Percentiles rank a stretch among this genome's conserved stretches.
Evolutionary conservation across 2,888 invertebrate genomes (phyloP).

Genomic region (Cistogaster globosa): DNA sequence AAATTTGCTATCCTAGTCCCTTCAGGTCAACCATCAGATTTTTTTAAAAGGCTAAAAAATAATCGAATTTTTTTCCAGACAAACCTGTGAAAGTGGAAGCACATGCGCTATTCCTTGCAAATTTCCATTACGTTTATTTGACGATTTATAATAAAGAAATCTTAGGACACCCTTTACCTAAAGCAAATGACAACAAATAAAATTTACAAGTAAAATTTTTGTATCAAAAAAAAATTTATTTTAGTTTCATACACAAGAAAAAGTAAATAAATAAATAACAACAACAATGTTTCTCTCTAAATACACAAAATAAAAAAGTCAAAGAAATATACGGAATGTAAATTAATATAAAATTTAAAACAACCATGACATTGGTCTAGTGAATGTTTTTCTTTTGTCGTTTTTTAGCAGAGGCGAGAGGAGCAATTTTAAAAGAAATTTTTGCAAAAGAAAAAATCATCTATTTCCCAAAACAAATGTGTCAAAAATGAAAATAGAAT

Average conservation of each 20-base stretch:
- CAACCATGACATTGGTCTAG: constrained; percentile 49
- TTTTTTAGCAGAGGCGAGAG: background rate
- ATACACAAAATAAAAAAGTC: background rate
- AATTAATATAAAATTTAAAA: constrained; percentile 54
- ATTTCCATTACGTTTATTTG: too few species aligned
- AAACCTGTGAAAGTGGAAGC: too few species aligned
- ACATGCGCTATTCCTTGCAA: too few species aligned
- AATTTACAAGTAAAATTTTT: constrained; percentile 5
- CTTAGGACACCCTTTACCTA: too few species aligned
- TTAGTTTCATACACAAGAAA: background rate
- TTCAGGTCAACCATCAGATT: too few species aligned
- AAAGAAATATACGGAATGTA: constrained; percentile 1
- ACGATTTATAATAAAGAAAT: too few species aligned
- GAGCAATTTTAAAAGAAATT: background rate
- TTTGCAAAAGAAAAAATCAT: background rate
- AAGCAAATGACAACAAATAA: background rate
- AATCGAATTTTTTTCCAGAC: too few species aligned
- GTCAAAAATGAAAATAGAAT: background rate
- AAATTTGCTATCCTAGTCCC: too few species aligned
- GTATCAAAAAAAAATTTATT: background rate
- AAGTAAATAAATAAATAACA: constrained; percentile 7
- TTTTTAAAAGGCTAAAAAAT: too few species aligned
- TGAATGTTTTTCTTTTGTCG: constrained; percentile 15
- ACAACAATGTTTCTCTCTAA: constrained; percentile 7
- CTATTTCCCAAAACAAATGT: background rate